Evolutionary conservation across 1,140 invertebrate species (phyloP).

Genomic region (Caenorhabditis remanei): DNA sequence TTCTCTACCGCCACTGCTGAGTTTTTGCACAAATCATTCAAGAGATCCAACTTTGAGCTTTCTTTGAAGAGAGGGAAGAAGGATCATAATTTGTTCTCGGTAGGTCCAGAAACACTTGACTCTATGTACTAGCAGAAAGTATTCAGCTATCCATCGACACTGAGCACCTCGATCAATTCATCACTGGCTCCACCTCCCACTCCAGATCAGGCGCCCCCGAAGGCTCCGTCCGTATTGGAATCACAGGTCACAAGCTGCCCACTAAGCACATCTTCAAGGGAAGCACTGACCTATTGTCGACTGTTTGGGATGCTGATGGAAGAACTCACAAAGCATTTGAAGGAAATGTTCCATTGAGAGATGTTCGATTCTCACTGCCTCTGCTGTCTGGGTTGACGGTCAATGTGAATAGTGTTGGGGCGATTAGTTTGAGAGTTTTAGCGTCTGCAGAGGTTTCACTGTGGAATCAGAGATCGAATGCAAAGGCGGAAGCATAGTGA

Average conservation of each 20-base stretch:
- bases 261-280: conserved; percentile 27
- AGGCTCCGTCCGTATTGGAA: neutral
- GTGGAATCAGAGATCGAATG: conserved; percentile 1
- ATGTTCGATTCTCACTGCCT: neutral
- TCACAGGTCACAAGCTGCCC: conserved; percentile 41
- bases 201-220: neutral
- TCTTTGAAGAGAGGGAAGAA: conserved; percentile 33
- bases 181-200: neutral
- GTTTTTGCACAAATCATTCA: conserved; percentile 7
- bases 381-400: conserved; percentile 45
- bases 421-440: conserved; percentile 23
- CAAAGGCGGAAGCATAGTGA: conserved; percentile 32
- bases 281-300: conserved; percentile 6
- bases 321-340: conserved; percentile 46
- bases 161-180: conserved; percentile 26
- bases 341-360: conserved; percentile 16
- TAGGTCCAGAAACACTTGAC: neutral
- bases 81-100: conserved; percentile 30
- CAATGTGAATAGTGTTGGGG: conserved; percentile 26
- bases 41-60: conserved; percentile 50
- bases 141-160: conserved; percentile 45
- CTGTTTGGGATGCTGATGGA: conserved; percentile 51
- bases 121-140: neutral
- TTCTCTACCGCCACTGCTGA: conserved; percentile 7
- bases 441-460: conserved; percentile 34